Base-by-base conservation (phyloP, 37 sponge, comb jelly and placozoan species). In the Petrosia ficiformis region DNA sequence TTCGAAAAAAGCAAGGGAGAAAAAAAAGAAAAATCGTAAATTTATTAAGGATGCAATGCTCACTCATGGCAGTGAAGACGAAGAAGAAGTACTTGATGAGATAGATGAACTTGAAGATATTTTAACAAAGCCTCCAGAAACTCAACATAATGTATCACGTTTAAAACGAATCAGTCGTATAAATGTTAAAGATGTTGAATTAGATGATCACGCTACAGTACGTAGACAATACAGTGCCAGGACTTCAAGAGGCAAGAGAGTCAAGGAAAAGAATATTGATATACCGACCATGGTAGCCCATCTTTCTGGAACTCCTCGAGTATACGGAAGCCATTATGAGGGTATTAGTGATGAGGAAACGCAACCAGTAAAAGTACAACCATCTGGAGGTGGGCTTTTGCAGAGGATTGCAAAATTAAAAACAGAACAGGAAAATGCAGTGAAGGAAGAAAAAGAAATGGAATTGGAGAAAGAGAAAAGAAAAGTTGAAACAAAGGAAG, bases 251-350 rank as follows among this genome's bases (percentile, higher is more conserved):
- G 43, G 48, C 25, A 75, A 71, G 58, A 71, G 87, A 8, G 57
- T 59, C 29, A 70, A 75, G 35, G 72, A 31, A 2, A 87, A 87
- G 59, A 5, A 34, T 10, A 61, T 76, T 61, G 87, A 87, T 56
- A 44, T 87, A 31, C 82, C 87, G 3, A 76, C 76, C 16, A 80
- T 81, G 77, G 37, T 87, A 25, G 72, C 81, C 16, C 87, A 87
- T 42, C 39, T 87, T 6, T 44, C 77, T 28, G 72, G 77, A 48
- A 38, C 44, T 30, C 35, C 28, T 33, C 38, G 71, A 30, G 76
- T 41, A 2, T 75, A 60, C 44, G 29, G 56, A 6, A 39, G 57
- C 2, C 65, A 44, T 22, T 65, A 70, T 1, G 24, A 25, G 0
- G n/a, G 44, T 22, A 77, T 66, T 36, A 72, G 72, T 36, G 72